These are phyloP conservation scores for Gnathonemus longibarbis DNA, from an alignment of 2,113 vertebrate species.

Conservation along the genomic window DNA sequence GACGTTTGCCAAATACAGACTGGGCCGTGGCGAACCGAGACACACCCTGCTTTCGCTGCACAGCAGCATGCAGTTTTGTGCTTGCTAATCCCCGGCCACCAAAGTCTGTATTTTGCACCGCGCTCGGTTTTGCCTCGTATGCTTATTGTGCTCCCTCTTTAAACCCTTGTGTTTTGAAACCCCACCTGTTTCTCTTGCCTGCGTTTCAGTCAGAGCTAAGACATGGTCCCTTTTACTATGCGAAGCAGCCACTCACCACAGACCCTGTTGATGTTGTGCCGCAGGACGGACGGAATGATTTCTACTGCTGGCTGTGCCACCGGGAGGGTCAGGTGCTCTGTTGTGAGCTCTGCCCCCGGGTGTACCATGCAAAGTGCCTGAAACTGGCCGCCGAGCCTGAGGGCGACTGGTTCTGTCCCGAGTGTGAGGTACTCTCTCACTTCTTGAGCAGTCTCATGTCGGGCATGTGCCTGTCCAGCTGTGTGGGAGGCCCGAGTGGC, in stretches of 20 bases:
- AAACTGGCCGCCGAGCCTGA: conserved; percentile 99
- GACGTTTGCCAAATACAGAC: conserved; percentile 5
- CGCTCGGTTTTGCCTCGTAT: conserved; percentile 31
- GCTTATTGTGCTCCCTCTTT: conserved; percentile 59
- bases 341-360: conserved; percentile 99
- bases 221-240: conserved; percentile 99
- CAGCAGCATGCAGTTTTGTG: neutral
- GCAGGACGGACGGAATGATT: conserved; percentile 99
- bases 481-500: neutral
- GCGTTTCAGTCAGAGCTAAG: conserved; percentile 99
- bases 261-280: conserved; percentile 99
- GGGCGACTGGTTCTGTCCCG: conserved; percentile 99
- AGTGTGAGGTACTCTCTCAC: conserved; percentile 87
- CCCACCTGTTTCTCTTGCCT: conserved; percentile 97
- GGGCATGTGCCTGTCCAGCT: neutral
- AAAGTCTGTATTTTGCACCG: conserved; percentile 14
- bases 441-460: neutral
- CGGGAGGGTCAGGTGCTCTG: conserved; percentile 99
- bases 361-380: conserved; percentile 99
- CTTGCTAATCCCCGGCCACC: too few species aligned
- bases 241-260: conserved; percentile 99
- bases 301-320: conserved; percentile 99
- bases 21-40: neutral
- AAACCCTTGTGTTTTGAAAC: conserved; percentile 83
- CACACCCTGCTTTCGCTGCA: neutral